phyloP scores from a whole-genome alignment of 2,797 vertebrate species.

The Orientallactaga sibirica region DNA sequence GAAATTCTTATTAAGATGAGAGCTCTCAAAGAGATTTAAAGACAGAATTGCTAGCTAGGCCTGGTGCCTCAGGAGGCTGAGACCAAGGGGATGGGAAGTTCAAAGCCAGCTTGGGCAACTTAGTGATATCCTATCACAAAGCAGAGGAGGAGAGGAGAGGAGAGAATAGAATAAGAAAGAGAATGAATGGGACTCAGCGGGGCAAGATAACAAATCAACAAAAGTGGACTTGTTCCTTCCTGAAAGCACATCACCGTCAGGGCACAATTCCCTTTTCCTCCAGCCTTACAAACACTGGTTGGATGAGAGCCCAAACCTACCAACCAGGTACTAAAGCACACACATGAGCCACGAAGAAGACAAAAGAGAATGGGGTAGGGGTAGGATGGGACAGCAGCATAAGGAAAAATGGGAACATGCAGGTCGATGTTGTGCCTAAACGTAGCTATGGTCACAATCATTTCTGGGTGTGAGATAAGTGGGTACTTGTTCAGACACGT shows the following conservation, averaged over 20 bases:
- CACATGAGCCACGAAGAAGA: neutral
- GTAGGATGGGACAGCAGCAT: neutral
- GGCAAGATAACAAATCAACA: neutral
- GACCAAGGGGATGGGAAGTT: neutral
- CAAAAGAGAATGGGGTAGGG: neutral
- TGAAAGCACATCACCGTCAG: neutral
- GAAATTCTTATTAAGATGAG: neutral
- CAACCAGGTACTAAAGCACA: neutral
- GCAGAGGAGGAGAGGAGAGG: neutral
- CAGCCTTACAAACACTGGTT: neutral
- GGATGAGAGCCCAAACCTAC: slow-evolving; percentile 1
- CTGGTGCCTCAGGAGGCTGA: neutral
- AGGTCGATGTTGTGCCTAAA: slow-evolving; percentile 47
- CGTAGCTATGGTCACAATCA: slow-evolving; percentile 75
- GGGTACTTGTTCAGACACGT: slow-evolving; percentile 55
- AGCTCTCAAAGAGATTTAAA: neutral
- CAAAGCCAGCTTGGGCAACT: too few species aligned
- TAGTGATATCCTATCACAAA: neutral
- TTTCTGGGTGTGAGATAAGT: slow-evolving; percentile 44
- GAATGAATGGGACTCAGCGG: too few species aligned
- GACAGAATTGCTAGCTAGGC: neutral
- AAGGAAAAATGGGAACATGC: neutral
- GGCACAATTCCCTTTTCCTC: neutral
- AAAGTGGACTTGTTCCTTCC: neutral
- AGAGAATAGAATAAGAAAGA: neutral